A percentile compares a stretch with the other conserved stretches of the same genome.
These are phyloP conservation scores for Panopea generosa DNA, from an alignment of 2,888 invertebrate species.

Conservation along the genomic window DNA sequence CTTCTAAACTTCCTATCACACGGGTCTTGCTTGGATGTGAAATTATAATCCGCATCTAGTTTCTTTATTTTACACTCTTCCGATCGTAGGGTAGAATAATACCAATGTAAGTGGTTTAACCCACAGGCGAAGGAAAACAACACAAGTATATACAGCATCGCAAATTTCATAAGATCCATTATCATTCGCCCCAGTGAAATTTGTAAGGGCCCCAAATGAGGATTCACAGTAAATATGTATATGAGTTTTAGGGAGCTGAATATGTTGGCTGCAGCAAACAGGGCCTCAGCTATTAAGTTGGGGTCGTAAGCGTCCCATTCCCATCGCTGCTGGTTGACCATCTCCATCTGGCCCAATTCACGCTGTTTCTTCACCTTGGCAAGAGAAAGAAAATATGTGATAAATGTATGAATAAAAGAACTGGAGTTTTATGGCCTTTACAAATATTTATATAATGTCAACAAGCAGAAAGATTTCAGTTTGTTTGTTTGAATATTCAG, in stretches of 20 bases:
- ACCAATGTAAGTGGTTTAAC: conserved; percentile 96
- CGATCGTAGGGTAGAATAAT: conserved; percentile 85
- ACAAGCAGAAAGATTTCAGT: too few relatives aligned
- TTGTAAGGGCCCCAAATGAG: conserved; percentile 96
- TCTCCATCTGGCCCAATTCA: conserved; percentile 52
- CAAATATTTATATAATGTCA: too few relatives aligned
- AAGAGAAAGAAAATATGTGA: conserved; percentile 4
- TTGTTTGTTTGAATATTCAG: too few relatives aligned
- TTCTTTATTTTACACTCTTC: conserved; percentile 68
- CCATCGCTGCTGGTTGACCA: conserved; percentile 87
- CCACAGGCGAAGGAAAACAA: conserved; percentile 97
- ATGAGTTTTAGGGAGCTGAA: conserved; percentile 96
- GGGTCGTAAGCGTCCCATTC: conserved; percentile 99
- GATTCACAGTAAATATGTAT: conserved; percentile 96
- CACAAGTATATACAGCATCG: conserved; percentile 91
- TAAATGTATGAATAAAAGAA: too few relatives aligned
- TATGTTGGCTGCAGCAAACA: conserved; percentile 99
- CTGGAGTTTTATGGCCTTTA: too few relatives aligned
- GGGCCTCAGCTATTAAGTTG: conserved; percentile 91
- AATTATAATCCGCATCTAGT: conserved; percentile 11
- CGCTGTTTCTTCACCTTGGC: conserved; percentile 75
- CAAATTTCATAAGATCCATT: conserved; percentile 95
- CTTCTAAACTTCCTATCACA: conserved; percentile 83
- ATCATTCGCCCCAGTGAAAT: conserved; percentile 93
- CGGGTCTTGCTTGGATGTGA: conserved; percentile 68